A percentile compares a stretch with the other conserved stretches of the same genome.
Conservation (phyloP, 2,113 vertebrate species). For the Silurus meridionalis region DNA sequence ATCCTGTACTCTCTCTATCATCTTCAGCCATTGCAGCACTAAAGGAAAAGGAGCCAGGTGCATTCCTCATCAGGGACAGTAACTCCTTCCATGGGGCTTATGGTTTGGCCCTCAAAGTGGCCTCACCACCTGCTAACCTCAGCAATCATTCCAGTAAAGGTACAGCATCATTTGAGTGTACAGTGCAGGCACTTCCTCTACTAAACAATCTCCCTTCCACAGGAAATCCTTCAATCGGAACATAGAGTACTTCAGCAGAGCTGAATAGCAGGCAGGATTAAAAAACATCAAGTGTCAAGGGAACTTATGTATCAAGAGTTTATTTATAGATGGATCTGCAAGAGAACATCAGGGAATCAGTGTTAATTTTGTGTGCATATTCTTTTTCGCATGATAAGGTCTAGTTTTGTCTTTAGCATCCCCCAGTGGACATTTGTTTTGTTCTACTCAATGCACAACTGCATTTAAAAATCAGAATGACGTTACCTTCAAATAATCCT, state of each 20-base stretch:
- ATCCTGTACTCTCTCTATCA: conserved; percentile 1
- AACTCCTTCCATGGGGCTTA: conserved; percentile 93
- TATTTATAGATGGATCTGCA: neutral
- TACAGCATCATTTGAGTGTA: conserved; percentile 52
- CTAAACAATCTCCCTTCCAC: neutral
- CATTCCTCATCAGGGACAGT: conserved; percentile 89
- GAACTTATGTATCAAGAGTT: neutral
- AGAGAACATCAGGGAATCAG: neutral
- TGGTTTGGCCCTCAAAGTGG: conserved; percentile 88
- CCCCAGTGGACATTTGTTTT: neutral
- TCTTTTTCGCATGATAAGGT: neutral
- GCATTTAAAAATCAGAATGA: neutral
- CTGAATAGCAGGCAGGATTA: conserved; percentile 3
- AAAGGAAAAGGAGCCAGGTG: conserved; percentile 84
- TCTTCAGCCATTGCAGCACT: conserved; percentile 80
- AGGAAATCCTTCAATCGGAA: conserved; percentile 32
- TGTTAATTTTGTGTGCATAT: neutral
- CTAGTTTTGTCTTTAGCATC: neutral
- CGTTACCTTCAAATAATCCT: neutral
- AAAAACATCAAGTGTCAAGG: neutral
- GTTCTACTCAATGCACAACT: neutral
- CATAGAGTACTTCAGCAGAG: conserved; percentile 39
- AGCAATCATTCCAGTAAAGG: conserved; percentile 81
- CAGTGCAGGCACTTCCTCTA: conserved; percentile 13
- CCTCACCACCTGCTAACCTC: conserved; percentile 79